phyloP scores from a whole-genome alignment of 2,888 invertebrate species.

The Sicus ferrugineus region DNA sequence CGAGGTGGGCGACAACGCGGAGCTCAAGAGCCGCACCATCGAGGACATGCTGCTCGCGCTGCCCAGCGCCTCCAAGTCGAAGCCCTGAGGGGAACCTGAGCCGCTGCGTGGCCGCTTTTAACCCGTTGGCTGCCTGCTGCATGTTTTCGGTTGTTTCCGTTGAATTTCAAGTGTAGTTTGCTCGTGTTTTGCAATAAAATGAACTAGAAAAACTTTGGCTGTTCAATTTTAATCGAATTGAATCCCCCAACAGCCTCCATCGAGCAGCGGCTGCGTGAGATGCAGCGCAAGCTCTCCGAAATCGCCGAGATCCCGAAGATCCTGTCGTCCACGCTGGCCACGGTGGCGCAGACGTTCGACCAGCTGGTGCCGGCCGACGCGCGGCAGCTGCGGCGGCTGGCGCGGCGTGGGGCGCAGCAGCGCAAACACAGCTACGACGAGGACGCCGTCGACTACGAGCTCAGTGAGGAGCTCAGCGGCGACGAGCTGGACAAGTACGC shows the following conservation, averaged over 20 bases:
- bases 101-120: no score
- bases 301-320: constrained; percentile 64
- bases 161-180: constrained; percentile 24
- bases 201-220: constrained; percentile 7
- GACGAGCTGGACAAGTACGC: constrained; percentile 34
- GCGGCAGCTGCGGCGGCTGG: constrained; percentile 8
- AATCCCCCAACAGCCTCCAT: constrained; percentile 52
- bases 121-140: no score
- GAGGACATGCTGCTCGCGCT: constrained; percentile 63
- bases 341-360: constrained; percentile 62
- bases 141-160: constrained; percentile 6
- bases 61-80: constrained; percentile 55
- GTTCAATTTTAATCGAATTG: constrained; percentile 15
- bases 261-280: constrained; percentile 58
- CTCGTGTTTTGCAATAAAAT: constrained; percentile 16
- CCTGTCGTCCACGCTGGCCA: constrained; percentile 60
- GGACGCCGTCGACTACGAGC: constrained; percentile 54
- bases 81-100: no score
- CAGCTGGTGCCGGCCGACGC: constrained; percentile 47
- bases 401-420: constrained; percentile 34
- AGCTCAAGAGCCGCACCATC: constrained; percentile 59
- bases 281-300: constrained; percentile 63
- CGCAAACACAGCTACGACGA: constrained; percentile 57
- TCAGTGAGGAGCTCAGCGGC: constrained; percentile 40
- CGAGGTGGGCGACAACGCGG: constrained; percentile 62